A percentile compares a stretch with the other conserved stretches of the same genome.
phyloP scores from a whole-genome alignment of 64 coral and sea anemone species.

The Montipora sp. region DNA sequence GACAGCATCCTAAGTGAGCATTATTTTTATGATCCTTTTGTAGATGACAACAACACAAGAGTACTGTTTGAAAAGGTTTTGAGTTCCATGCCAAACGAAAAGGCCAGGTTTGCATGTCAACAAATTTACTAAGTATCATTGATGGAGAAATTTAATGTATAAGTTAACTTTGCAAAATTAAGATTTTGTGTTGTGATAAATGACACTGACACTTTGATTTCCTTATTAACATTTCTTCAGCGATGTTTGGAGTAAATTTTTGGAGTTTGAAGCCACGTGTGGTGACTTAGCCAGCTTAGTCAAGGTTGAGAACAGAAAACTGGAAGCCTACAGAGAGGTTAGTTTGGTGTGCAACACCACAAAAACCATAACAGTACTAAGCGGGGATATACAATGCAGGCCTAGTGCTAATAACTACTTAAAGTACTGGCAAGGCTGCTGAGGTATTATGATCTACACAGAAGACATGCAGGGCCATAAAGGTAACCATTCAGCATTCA shows the following conservation, averaged over 20 bases:
- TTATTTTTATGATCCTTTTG: background rate
- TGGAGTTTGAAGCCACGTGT: conserved; percentile 94
- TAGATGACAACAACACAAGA: conserved; percentile 92
- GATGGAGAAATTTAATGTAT: too few relatives aligned
- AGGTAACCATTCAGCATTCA: too few relatives aligned
- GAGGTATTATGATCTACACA: too few relatives aligned
- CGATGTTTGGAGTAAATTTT: conserved; percentile 86
- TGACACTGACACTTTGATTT: background rate
- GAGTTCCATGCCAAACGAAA: conserved; percentile 87
- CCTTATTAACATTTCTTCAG: conserved; percentile 19
- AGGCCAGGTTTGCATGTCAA: conserved; percentile 62
- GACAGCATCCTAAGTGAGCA: background rate
- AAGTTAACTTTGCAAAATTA: background rate
- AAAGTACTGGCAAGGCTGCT: too few relatives aligned
- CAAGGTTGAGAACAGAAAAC: conserved; percentile 97
- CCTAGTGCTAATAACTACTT: too few relatives aligned
- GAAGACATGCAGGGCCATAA: too few relatives aligned
- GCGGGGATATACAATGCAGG: too few relatives aligned
- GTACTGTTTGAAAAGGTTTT: conserved; percentile 88
- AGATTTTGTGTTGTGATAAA: background rate
- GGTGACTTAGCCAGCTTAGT: conserved; percentile 92
- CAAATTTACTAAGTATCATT: too few relatives aligned
- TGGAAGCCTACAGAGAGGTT: conserved; percentile 92
- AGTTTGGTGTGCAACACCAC: background rate
- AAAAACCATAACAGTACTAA: too few relatives aligned